Base-by-base conservation (phyloP, 2,888 invertebrate species). In the Lasioglossum oenotherae region DNA sequence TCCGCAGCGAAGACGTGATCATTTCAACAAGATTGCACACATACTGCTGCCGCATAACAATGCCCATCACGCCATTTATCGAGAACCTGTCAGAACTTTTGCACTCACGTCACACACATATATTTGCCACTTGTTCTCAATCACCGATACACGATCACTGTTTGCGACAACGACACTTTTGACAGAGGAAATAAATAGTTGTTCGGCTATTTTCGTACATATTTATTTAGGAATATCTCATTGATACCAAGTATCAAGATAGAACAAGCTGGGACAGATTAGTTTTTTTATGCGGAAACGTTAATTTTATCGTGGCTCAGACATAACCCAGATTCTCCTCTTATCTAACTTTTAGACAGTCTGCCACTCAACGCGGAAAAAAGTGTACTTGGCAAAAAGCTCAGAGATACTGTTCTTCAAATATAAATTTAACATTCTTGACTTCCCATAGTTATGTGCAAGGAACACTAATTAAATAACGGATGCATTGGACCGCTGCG, bases 301-400 rank as follows among this genome's bases (percentile, higher is more conserved):
- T 5, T 60, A 31, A 60, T 60, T 60, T 27, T 31, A 60, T 60
- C 60, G 16, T 16, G 60, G 14, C 27, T 60, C 31, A 60, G 60
- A 60, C 60, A 31, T 16, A 60, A 60, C 16, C 14, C n/a, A 60
- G 14, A 60, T 60, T 14, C 27, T 60, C 14, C 27, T 16, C 27
- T 60, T 60, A 60, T 60, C 60, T 60, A 60, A 60, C 60, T 60
- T 31, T 60, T 60, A 60, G 60, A 27, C 60, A 60, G 60, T 27
- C 5, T 16, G 16, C 27, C 60, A 60, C 31, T 60, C 60, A 60
- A 60, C 27, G 31, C 27, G 27, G 27, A 14, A 60, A 60, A 16
- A 67, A 19, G 6, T 35, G 67, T 19, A 19, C 31, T 19, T 19
- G 67, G 31, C 31, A 19, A 67, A 67, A 16, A 35, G 8, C 19